phyloP scores from a whole-genome alignment of 2,113 vertebrate genomes.

The Polypterus senegalus region DNA sequence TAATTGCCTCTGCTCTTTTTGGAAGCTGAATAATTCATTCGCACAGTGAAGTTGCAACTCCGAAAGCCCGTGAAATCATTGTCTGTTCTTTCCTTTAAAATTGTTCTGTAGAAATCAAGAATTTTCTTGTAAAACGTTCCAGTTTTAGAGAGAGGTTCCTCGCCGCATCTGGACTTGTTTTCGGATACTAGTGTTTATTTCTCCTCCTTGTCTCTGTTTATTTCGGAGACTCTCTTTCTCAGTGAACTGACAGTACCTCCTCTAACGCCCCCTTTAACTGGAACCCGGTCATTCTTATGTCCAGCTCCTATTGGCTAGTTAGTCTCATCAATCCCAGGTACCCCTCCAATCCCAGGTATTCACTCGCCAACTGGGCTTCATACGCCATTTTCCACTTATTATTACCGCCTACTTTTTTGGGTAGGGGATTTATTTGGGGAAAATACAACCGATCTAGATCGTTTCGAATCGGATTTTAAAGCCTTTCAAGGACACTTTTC shows the following conservation, averaged over 20 bases:
- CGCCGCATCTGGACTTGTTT: constrained; percentile 44
- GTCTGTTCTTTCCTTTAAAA: constrained; percentile 29
- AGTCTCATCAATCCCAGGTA: constrained; percentile 64
- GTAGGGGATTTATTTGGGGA: constrained; percentile 29
- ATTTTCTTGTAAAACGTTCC: constrained; percentile 45
- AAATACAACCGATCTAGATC: constrained; percentile 1
- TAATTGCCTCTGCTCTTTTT: no score
- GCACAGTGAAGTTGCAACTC: constrained; percentile 33
- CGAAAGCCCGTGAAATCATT: constrained; percentile 46
- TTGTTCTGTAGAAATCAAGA: constrained; percentile 27
- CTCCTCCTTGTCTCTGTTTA: constrained; percentile 48
- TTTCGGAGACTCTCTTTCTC: constrained; percentile 55
- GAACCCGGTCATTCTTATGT: constrained; percentile 49
- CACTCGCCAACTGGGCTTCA: constrained; percentile 49
- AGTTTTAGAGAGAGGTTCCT: constrained; percentile 28
- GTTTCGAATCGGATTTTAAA: not conserved
- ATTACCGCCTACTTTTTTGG: constrained; percentile 59
- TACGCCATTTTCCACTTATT: constrained; percentile 53
- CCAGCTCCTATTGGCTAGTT: constrained; percentile 60
- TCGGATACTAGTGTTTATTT: constrained; percentile 45
- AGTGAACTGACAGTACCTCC: constrained; percentile 66
- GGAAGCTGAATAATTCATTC: constrained; percentile 14
- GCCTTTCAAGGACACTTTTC: not conserved
- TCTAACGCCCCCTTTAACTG: constrained; percentile 75
- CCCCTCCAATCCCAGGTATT: constrained; percentile 49